These are phyloP conservation scores for Formicarius rufipectus DNA, from an alignment of 2,113 vertebrate species.

Conservation along the genomic window DNA sequence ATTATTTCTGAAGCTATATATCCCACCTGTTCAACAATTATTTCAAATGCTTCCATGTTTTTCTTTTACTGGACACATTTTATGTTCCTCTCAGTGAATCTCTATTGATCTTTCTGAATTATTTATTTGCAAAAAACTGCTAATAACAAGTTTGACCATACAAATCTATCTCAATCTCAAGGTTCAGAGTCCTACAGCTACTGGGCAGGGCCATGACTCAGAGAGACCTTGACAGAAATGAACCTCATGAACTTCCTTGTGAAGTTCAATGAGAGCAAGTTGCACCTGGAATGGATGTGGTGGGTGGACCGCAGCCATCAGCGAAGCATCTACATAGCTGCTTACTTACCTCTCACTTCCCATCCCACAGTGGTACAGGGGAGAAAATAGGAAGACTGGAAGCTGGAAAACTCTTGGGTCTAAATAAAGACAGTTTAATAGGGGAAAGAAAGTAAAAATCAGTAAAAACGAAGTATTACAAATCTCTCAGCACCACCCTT, in stretches of 20 bases:
- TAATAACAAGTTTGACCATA: background rate
- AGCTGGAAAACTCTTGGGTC: background rate
- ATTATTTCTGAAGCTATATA: background rate
- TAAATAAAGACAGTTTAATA: background rate
- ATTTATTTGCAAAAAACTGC: background rate
- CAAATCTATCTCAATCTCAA: background rate
- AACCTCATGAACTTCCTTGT: background rate
- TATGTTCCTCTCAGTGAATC: background rate
- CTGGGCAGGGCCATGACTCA: background rate
- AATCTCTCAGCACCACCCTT: background rate
- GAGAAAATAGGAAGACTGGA: background rate
- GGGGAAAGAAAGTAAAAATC: background rate
- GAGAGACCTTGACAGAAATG: background rate
- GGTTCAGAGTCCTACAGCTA: background rate
- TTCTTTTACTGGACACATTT: background rate
- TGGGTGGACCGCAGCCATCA: background rate
- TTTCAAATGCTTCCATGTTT: background rate
- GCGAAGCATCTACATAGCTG: background rate
- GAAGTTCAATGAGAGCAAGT: background rate
- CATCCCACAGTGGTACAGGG: rapidly evolving
- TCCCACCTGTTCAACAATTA: background rate
- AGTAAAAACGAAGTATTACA: background rate
- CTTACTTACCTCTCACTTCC: background rate
- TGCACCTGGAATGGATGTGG: background rate
- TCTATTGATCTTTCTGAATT: background rate